Evolutionary conservation across 2,888 invertebrate genomes (phyloP), one percentile per base, ranked within the genome.

Genomic region (Xanthostigma xanthostigma): DNA sequence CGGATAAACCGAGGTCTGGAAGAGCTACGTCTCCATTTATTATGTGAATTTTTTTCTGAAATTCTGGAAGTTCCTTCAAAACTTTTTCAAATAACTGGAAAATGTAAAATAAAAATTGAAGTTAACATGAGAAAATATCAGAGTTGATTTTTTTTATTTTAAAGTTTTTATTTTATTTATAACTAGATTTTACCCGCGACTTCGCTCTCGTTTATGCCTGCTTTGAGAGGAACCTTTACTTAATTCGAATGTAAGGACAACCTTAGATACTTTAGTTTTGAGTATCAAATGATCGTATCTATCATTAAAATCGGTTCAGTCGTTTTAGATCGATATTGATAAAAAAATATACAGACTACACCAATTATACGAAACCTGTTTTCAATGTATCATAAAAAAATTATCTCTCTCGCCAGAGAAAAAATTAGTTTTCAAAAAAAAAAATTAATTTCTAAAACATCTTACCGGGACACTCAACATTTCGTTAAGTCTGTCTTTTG

Each of bases 1-100:
- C 49, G 36, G 62, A 62, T n/a, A 71, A 60, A 10, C 69, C 71
- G 41, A 71, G 54, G 35, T 60, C 61, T 2, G 60, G 57, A 17
- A 60, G 49, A 37, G 56, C 52, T 50, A 67, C 68, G 50, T 71
- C 71, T 9, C 70, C 71, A 36, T 51, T 52, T 33, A 71, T 62
- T 34, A 62, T 60, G 44, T 60, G 53, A 14, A 71, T 54, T 61
- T 68, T 70, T 45, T 65, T 59, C 17, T 65, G 64, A 56, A 57
- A 59, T 54, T 59, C 55, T 44, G 62, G 59, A 55, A 58, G 45
- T 49, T 53, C 53, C 40, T 58, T 48, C 41, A 51, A 52, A 38
- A 62, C 38, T 8, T 55, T 46, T 9, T 51, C 49, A 39, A 61
- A 62, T 8, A 58, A 49, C 59, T 60, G n/a, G 48, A 13, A 49